These are phyloP conservation scores for Aethes cnicana DNA, from an alignment of 2,888 invertebrate species.

Conservation along the genomic window DNA sequence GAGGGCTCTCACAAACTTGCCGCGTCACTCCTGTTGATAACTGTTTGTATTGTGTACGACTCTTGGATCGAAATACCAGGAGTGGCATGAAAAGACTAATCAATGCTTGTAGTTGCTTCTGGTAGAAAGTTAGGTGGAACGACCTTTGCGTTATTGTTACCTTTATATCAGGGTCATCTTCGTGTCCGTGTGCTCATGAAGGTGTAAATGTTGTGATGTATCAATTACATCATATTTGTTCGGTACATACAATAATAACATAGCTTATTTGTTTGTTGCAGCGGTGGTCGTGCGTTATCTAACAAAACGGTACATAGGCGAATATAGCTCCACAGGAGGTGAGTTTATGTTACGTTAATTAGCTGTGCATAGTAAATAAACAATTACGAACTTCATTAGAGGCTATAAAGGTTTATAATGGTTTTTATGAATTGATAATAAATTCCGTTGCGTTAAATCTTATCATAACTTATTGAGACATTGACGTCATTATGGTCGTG, in stretches of 20 bases:
- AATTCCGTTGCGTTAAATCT: too few relatives aligned
- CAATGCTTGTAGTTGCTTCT: conserved; percentile 51
- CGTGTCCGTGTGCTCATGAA: conserved; percentile 14
- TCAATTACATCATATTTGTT: conserved; percentile 30
- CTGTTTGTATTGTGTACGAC: conserved; percentile 65
- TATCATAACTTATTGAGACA: conserved; percentile 28
- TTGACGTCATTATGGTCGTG: conserved; percentile 38
- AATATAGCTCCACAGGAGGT: conserved; percentile 91
- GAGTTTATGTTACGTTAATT: conserved; percentile 58
- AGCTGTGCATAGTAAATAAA: conserved; percentile 16
- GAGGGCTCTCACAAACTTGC: conserved; percentile 59
- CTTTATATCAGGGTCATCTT: conserved; percentile 38
- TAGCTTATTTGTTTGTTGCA: conserved; percentile 79
- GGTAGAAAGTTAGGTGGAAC: conserved; percentile 71
- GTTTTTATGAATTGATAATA: too few relatives aligned
- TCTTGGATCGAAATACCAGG: conserved; percentile 65
- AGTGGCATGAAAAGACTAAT: conserved; percentile 70
- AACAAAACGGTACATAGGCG: conserved; percentile 90
- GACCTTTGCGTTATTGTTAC: conserved; percentile 57
- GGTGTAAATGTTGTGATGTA: conserved; percentile 25
- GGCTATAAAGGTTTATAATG: neutral
- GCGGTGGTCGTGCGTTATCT: conserved; percentile 90
- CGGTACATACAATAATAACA: conserved; percentile 24
- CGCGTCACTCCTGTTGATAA: conserved; percentile 72
- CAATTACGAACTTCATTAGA: conserved; percentile 7